phyloP scores from a whole-genome alignment of 2,113 vertebrate species.

The Antechinus flavipes region DNA sequence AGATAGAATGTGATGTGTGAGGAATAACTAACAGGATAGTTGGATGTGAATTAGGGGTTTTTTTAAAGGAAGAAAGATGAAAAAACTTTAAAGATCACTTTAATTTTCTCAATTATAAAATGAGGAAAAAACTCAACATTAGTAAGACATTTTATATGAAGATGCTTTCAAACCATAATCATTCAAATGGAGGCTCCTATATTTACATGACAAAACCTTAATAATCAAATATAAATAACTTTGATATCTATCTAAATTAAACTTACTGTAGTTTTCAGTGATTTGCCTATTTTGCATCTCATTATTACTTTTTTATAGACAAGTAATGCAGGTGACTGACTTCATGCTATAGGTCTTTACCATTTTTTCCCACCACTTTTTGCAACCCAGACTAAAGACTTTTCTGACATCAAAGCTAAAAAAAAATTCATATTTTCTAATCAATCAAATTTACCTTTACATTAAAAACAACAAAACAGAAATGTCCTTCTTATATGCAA shows the following conservation, averaged over 20 bases:
- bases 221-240: background rate
- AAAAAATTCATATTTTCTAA: constrained; percentile 36
- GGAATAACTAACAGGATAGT: background rate
- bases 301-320: background rate
- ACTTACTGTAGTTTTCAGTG: background rate
- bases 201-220: background rate
- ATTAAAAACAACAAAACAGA: background rate
- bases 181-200: background rate
- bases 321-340: background rate
- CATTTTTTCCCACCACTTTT: background rate
- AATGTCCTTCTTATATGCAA: constrained; percentile 45
- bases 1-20: background rate
- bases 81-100: background rate
- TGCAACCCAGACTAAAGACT: constrained; percentile 30
- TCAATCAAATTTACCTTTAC: constrained; percentile 42
- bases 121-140: background rate
- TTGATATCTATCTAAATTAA: background rate
- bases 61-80: background rate
- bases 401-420: background rate
- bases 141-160: background rate
- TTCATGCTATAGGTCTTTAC: constrained; percentile 8
- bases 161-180: background rate
- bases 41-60: background rate
- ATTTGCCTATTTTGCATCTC: background rate
- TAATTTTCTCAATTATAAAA: background rate